Percentiles rank a stretch among this genome's conserved stretches.
phyloP scores from a whole-genome alignment of 2,797 vertebrate species.

The Hydrophis major region DNA sequence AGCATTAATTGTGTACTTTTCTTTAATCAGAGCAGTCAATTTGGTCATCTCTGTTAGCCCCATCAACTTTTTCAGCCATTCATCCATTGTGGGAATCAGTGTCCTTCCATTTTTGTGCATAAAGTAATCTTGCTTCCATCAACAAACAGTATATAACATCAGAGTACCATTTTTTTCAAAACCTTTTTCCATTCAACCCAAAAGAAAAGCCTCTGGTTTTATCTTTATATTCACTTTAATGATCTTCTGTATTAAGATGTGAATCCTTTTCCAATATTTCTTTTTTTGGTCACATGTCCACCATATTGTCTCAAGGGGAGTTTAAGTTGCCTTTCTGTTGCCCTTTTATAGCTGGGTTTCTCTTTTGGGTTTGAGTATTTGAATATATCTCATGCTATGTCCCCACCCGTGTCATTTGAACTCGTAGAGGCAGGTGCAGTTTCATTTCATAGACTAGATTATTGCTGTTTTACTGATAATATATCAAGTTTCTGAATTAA shows the following conservation, averaged over 20 bases:
- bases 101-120: neutral
- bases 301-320: neutral
- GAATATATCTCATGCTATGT: neutral
- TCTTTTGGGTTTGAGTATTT: neutral
- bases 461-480: neutral
- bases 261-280: neutral
- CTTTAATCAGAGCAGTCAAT: neutral
- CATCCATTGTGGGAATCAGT: neutral
- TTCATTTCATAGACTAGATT: neutral
- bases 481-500: neutral
- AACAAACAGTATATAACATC: neutral
- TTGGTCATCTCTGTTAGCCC: neutral
- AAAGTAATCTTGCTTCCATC: neutral
- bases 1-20: neutral
- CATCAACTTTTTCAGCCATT: neutral
- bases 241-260: neutral
- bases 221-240: neutral
- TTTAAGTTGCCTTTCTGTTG: constrained; percentile 8
- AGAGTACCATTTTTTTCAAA: neutral
- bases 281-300: neutral
- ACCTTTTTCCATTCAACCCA: neutral
- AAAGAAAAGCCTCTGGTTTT: neutral
- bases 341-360: neutral
- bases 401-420: neutral
- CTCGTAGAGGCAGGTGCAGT: neutral